Evolutionary conservation across 1,140 invertebrate species (phyloP), one percentile per base, ranked within the genome.

Genomic region (Drosophila burlai): DNA sequence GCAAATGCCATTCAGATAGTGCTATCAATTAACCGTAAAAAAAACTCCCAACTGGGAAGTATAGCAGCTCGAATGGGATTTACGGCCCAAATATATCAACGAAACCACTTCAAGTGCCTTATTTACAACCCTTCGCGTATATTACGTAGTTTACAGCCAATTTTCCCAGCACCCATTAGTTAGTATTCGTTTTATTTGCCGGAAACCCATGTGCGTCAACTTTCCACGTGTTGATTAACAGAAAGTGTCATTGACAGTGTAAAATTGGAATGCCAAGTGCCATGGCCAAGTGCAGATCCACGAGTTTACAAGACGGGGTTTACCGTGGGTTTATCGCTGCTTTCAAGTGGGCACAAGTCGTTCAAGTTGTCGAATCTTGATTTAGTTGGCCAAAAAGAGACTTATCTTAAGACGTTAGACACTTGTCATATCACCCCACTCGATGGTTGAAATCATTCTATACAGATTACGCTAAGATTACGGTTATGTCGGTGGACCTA

Each of bases 1-100:
- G 8, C 10, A 42, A 71, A 72, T 71, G 36, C 29, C 55, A 73
- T 71, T 61, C 46, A 38, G 71, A 74, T 74, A 52, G 11, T 61
- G 68, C 38, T 74, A 74, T 74, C 68, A 73, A 52, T n/a, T 11
- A 8, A 16, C 10, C 47, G 47, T 31, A 11, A n/a, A 34, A 72
- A 38, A 31, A 60, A 38, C 66, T 18, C 63, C 46, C 16, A 43
- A 52, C n/a, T 29, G 38, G 67, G 67, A 73, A 45, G 34, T 58
- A 21, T 47, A 43, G 29, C 36, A 45, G 15, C 36, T 21, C 45
- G n/a, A 46, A 42, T 38, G 16, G 26, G 34, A 68, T 68, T 55
- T 55, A 71, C 26, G 50, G 31, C 66, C 45, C 2, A 31, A 31
- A 50, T 49, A 58, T 73, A 72, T 42, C 26, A 49, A 3, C 21